Percentiles rank a stretch among this genome's conserved stretches.
Evolutionary conservation across 2,113 vertebrate genomes (phyloP).

Genomic region (Sceloporus undulatus): DNA sequence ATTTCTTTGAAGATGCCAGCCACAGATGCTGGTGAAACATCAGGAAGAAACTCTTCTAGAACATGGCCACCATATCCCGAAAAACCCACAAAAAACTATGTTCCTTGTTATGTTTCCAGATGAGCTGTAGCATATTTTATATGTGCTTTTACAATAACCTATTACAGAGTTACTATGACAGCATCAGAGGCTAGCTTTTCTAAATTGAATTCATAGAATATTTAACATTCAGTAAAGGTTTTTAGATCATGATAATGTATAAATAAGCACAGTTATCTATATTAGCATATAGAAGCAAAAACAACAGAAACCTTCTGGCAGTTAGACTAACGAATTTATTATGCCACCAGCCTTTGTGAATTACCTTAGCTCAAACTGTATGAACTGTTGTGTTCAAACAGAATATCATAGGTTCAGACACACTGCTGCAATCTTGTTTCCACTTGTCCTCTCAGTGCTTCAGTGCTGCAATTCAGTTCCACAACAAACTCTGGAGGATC

Average conservation of each 20-base stretch:
- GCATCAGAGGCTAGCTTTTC: slow-evolving; percentile 26
- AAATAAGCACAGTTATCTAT: too few species aligned
- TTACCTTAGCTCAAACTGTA: not conserved
- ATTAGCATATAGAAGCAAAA: not conserved
- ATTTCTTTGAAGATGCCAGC: too few species aligned
- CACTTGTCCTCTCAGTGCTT: not conserved
- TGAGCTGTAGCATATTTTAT: slow-evolving; percentile 40
- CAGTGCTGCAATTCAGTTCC: not conserved
- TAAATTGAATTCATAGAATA: not conserved
- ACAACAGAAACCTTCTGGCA: not conserved
- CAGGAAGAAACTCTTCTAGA: too few species aligned
- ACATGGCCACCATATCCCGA: too few species aligned
- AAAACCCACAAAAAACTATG: not conserved
- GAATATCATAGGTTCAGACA: not conserved
- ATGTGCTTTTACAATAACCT: not conserved
- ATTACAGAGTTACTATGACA: too few species aligned
- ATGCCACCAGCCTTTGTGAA: not conserved
- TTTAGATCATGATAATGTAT: not conserved
- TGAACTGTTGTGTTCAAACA: not conserved
- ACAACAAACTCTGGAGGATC: not conserved
- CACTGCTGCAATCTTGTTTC: not conserved
- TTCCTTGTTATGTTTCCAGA: slow-evolving; percentile 32
- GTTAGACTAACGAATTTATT: not conserved
- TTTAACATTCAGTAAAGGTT: not conserved
- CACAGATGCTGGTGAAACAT: too few species aligned